Evolutionary conservation across 1,140 invertebrate genomes (phyloP).

Genomic region (Centruroides sculpturatus): DNA sequence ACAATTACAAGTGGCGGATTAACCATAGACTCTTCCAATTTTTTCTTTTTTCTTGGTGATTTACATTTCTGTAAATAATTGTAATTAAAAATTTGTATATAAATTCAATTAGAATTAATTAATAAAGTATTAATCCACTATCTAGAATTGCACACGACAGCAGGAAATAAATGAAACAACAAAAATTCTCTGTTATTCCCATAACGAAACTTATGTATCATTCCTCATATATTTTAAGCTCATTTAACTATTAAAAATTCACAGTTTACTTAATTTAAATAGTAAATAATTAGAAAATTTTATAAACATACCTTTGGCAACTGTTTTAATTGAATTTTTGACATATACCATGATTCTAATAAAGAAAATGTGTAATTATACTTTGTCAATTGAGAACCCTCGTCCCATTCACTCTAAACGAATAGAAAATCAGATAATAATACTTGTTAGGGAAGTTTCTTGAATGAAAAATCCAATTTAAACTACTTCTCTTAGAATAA

Average conservation of each 20-base stretch:
- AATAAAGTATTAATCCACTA: too few relatives aligned
- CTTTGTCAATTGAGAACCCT: background rate
- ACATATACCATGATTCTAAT: background rate
- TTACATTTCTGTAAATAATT: background rate
- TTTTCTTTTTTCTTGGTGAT: constrained; percentile 21
- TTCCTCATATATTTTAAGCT: too few relatives aligned
- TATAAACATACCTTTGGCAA: background rate
- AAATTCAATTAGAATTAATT: too few relatives aligned
- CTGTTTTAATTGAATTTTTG: background rate
- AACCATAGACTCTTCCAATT: background rate
- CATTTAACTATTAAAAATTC: too few relatives aligned
- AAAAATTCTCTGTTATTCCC: too few relatives aligned
- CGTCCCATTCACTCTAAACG: background rate
- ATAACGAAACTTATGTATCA: too few relatives aligned
- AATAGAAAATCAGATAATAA: background rate
- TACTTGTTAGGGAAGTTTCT: background rate
- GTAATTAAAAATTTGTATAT: too few relatives aligned
- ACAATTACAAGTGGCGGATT: constrained; percentile 22
- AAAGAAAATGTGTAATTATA: background rate
- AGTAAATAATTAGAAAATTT: too few relatives aligned
- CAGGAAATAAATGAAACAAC: too few relatives aligned
- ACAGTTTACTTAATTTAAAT: too few relatives aligned
- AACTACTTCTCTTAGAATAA: too few relatives aligned
- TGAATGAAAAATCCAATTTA: background rate
- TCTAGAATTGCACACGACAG: too few relatives aligned